Conservation (phyloP, 2,113 vertebrate species). For the Peromyscus maniculatus region DNA sequence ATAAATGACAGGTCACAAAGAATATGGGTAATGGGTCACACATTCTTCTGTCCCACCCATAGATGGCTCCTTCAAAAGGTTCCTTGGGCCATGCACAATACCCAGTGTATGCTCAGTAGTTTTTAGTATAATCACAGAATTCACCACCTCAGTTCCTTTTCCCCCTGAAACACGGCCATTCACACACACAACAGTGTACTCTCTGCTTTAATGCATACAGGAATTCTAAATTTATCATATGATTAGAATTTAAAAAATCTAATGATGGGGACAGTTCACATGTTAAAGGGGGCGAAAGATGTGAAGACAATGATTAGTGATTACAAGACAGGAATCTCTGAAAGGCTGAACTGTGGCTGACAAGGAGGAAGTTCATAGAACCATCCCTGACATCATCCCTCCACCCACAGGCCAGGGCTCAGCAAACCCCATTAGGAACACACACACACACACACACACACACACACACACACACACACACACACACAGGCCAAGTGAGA, state of each 20-base stretch:
- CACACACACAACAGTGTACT: background rate
- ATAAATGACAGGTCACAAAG: background rate
- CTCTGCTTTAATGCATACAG: background rate
- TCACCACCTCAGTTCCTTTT: background rate
- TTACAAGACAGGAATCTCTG: background rate
- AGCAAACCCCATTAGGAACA: background rate
- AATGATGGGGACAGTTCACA: too few species aligned
- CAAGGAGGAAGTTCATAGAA: background rate
- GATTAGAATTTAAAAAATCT: background rate
- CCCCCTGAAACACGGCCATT: background rate
- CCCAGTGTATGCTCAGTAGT: background rate
- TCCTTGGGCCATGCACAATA: too few species aligned
- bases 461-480: too few species aligned
- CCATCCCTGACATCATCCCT: background rate
- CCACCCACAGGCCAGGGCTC: background rate
- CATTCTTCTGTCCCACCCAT: background rate
- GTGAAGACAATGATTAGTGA: background rate
- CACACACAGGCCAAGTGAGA: background rate
- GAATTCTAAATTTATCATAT: background rate
- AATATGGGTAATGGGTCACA: background rate
- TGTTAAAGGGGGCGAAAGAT: background rate
- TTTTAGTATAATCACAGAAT: background rate
- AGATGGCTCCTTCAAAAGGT: background rate
- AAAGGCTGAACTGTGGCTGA: background rate
- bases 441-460: background rate